Conservation (phyloP, 2,888 invertebrate genomes). For the Stenurella melanura region DNA sequence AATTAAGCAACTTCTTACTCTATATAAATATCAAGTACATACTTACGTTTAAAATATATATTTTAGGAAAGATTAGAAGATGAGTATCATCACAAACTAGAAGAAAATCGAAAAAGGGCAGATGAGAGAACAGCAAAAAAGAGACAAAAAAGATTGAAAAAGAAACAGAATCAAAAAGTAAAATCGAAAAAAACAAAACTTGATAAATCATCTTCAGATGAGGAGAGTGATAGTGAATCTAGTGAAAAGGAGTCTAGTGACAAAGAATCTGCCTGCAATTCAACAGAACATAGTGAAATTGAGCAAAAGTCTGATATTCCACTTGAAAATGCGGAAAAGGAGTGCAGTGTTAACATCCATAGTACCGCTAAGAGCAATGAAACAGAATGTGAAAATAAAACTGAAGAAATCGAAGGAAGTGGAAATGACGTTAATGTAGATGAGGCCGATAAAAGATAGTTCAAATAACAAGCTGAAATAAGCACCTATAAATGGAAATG, state of each 20-base stretch:
- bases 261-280: constrained; percentile 8
- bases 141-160: constrained; percentile 89
- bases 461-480: too few species aligned
- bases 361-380: too few species aligned
- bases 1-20: too few species aligned
- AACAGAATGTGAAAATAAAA: too few species aligned
- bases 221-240: constrained; percentile 28
- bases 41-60: not conserved
- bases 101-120: constrained; percentile 82
- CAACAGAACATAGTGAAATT: constrained; percentile 17
- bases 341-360: too few species aligned
- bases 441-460: too few species aligned
- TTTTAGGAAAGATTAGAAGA: constrained; percentile 87
- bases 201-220: constrained; percentile 51
- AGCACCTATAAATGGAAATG: too few species aligned
- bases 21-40: too few species aligned
- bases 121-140: constrained; percentile 93
- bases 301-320: not conserved
- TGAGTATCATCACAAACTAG: constrained; percentile 87
- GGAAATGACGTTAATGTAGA: too few species aligned
- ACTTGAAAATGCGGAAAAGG: too few species aligned
- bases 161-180: constrained; percentile 77
- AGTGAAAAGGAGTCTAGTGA: constrained; percentile 41
- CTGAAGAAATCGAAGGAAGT: too few species aligned
- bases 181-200: constrained; percentile 49